Evolutionary conservation across 2,113 vertebrate genomes (phyloP).

Genomic region (Seriola dumerili): DNA sequence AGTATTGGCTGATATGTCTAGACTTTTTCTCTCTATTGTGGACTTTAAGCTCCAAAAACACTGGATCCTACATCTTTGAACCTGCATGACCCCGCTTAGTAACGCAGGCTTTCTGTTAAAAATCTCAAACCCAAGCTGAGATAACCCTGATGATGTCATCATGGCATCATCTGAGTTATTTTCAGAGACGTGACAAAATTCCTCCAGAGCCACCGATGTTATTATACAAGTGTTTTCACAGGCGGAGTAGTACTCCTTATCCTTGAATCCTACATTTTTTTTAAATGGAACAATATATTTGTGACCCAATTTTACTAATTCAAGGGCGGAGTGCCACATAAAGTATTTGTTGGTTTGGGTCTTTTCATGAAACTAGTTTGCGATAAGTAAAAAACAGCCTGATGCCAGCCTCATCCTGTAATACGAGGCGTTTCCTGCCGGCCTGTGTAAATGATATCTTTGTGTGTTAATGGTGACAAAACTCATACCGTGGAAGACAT

Average conservation of each 20-base stretch:
- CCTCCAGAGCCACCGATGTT: neutral
- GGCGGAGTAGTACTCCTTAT: too few species aligned
- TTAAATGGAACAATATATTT: neutral
- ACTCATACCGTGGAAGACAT: conserved; percentile 2
- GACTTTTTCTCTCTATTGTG: neutral
- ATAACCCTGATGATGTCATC: neutral
- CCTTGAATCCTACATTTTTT: neutral
- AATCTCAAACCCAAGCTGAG: neutral
- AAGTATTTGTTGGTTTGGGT: neutral
- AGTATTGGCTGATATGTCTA: neutral
- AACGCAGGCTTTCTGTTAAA: neutral
- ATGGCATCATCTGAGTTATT: neutral
- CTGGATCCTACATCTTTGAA: neutral
- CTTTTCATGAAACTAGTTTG: neutral
- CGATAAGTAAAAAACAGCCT: neutral
- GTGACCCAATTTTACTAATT: neutral
- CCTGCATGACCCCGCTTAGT: neutral
- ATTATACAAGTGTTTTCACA: neutral
- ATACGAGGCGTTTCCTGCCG: neutral
- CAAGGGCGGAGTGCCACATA: too few species aligned
- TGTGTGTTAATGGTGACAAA: conserved; percentile 6
- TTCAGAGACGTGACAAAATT: neutral
- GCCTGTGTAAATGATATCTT: conserved; percentile 1
- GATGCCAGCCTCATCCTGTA: neutral
- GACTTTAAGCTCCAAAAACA: neutral